phyloP scores from a whole-genome alignment of 2,888 invertebrate genomes.

The Apodemia duryi region DNA sequence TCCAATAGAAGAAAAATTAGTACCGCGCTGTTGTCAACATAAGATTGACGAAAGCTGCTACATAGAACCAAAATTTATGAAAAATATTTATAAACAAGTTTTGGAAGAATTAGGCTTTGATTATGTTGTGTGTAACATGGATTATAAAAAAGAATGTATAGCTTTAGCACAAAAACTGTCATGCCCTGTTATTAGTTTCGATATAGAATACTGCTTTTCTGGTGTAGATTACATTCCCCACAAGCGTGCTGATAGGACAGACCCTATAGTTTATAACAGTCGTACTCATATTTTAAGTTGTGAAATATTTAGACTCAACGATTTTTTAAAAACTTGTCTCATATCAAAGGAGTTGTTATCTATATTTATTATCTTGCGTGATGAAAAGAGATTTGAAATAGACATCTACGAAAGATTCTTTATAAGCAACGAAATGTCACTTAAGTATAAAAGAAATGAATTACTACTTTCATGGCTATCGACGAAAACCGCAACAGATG shows the following conservation, averaged over 20 bases:
- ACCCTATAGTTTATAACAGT: slow-evolving; percentile 30
- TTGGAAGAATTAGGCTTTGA: slow-evolving; percentile 41
- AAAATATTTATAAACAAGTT: slow-evolving; percentile 37
- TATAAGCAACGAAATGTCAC: background rate
- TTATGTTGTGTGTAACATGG: slow-evolving; percentile 33
- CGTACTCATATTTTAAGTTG: slow-evolving; percentile 10
- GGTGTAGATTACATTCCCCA: slow-evolving; percentile 37
- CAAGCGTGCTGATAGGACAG: background rate
- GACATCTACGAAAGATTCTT: background rate
- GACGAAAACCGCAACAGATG: background rate
- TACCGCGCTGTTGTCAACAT: background rate
- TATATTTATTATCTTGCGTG: background rate
- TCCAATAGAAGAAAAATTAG: slow-evolving; percentile 25
- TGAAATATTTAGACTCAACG: background rate
- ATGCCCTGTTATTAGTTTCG: slow-evolving; percentile 42
- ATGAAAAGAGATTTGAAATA: background rate
- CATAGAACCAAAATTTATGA: slow-evolving; percentile 36
- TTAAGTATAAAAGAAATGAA: background rate
- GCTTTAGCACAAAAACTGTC: slow-evolving; percentile 39
- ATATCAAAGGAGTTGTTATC: slow-evolving; percentile 2
- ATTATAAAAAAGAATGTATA: slow-evolving; percentile 37
- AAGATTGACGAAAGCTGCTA: slow-evolving; percentile 27
- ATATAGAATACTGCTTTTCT: slow-evolving; percentile 42
- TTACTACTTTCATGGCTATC: slow-evolving; percentile 2
- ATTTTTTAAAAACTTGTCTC: background rate